Percentiles rank a stretch among this genome's conserved stretches.
Evolutionary conservation across 2,113 vertebrate species (phyloP).

Genomic region (Hyla sarda): DNA sequence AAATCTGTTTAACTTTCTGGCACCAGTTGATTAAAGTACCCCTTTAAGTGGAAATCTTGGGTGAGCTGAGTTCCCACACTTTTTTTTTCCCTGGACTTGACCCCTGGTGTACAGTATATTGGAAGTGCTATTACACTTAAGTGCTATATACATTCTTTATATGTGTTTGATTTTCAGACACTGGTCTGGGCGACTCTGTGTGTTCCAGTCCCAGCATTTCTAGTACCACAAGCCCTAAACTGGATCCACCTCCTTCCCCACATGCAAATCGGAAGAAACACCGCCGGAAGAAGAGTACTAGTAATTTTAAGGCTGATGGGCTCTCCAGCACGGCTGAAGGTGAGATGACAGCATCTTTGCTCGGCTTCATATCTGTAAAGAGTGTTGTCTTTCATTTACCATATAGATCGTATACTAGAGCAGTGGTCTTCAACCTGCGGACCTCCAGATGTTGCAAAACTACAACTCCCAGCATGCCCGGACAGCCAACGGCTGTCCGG

Average conservation of each 20-base stretch:
- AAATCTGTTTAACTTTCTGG: too few species aligned
- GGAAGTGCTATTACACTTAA: too few species aligned
- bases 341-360: conserved; percentile 67
- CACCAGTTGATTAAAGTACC: too few species aligned
- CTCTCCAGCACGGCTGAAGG: conserved; percentile 93
- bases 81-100: too few species aligned
- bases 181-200: conserved; percentile 89
- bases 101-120: too few species aligned
- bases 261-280: conserved; percentile 99
- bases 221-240: conserved; percentile 93
- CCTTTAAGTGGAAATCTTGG: too few species aligned
- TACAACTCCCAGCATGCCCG: too few species aligned
- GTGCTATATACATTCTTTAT: background rate
- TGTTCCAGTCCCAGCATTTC: conserved; percentile 96
- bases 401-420: too few species aligned
- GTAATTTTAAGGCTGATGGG: conserved; percentile 95
- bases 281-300: conserved; percentile 97
- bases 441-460: too few species aligned
- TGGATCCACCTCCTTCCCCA: conserved; percentile 94
- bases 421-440: too few species aligned
- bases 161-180: conserved; percentile 75
- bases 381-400: background rate
- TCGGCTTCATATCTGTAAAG: background rate
- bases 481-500: too few species aligned
- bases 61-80: too few species aligned